A percentile compares a stretch with the other conserved stretches of the same genome.
phyloP scores from a whole-genome alignment of 2,888 invertebrate species.

The Drosophila emarginata region DNA sequence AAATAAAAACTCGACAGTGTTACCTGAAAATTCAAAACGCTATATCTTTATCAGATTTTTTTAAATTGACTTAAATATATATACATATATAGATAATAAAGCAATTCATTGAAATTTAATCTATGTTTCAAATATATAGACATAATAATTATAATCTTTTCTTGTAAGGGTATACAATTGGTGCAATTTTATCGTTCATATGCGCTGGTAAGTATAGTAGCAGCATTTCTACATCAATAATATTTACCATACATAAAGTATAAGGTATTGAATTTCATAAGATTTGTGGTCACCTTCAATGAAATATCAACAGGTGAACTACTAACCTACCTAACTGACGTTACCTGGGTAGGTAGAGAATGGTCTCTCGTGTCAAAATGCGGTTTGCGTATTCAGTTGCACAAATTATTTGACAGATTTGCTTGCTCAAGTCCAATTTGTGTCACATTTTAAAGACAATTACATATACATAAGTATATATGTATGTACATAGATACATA shows the following conservation, averaged over 20 bases:
- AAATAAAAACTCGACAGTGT: no score
- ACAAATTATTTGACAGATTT: constrained; percentile 2
- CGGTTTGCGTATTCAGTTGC: constrained; percentile 7
- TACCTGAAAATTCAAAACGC: no score
- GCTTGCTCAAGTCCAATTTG: constrained; percentile 5
- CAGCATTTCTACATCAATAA: background rate
- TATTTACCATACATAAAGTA: background rate
- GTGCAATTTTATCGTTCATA: constrained; percentile 1
- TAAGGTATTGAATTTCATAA: constrained; percentile 24
- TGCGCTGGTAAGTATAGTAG: background rate
- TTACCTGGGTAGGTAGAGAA: background rate
- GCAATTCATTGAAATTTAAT: no score
- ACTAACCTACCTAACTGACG: constrained; percentile 56
- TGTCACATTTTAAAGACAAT: constrained; percentile 1
- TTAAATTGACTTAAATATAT: no score
- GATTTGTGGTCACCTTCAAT: constrained; percentile 16
- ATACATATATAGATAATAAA: no score
- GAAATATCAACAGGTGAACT: constrained; percentile 60
- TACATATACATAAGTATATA: background rate
- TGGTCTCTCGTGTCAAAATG: constrained; percentile 12
- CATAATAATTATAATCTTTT: no score
- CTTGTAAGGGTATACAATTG: background rate
- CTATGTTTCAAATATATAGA: no score
- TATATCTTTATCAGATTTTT: no score
- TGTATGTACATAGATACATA: background rate